These are phyloP conservation scores for Phocides pigmalion DNA, from an alignment of 1,140 invertebrate genomes.

Conservation along the genomic window DNA sequence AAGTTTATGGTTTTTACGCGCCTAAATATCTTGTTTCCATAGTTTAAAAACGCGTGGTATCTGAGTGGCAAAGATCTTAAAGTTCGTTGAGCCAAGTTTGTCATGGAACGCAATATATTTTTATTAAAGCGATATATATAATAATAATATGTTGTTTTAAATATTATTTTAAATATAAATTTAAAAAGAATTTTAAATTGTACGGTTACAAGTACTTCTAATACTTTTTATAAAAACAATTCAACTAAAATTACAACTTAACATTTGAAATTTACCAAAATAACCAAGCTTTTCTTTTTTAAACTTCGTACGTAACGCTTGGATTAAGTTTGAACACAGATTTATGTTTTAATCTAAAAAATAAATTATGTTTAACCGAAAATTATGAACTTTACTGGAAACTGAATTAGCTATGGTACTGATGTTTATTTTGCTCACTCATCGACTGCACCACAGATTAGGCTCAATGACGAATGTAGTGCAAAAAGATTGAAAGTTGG, in stretches of 20 bases:
- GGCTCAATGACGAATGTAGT: background rate
- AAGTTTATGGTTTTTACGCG: too few species aligned
- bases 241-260: background rate
- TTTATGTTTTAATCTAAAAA: background rate
- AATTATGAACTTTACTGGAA: background rate
- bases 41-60: too few species aligned
- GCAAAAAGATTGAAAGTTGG: background rate
- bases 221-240: too few species aligned
- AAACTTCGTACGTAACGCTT: background rate
- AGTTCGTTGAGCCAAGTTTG: too few species aligned
- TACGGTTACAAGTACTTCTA: too few species aligned
- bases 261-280: background rate
- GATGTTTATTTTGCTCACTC: background rate
- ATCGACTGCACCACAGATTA: background rate
- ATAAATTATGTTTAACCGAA: background rate
- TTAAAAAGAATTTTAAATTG: too few species aligned
- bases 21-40: too few species aligned
- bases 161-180: too few species aligned
- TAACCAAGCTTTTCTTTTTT: background rate
- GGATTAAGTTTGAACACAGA: background rate
- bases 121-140: too few species aligned
- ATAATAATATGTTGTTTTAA: too few species aligned
- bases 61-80: too few species aligned
- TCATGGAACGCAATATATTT: too few species aligned
- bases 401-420: background rate